Evolutionary conservation across 2,888 invertebrate species (phyloP).

Genomic region (Atherix ibis): DNA sequence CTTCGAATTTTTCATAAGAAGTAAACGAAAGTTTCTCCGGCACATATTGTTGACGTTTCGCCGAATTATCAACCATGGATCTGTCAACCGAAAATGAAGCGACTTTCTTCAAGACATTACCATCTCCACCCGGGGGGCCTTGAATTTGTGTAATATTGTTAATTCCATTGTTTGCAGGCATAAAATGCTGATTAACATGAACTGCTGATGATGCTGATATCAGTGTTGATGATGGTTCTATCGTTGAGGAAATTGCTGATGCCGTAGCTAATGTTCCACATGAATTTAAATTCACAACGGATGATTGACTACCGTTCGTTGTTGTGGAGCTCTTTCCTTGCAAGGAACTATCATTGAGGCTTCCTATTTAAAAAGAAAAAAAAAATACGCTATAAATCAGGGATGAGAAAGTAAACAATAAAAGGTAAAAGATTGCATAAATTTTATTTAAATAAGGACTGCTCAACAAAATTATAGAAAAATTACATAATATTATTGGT

Average conservation of each 20-base stretch:
- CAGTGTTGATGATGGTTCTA: constrained; percentile 6
- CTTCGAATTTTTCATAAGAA: constrained; percentile 84
- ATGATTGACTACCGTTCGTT: constrained; percentile 31
- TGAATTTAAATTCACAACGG: constrained; percentile 33
- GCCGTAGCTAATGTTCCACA: constrained; percentile 15
- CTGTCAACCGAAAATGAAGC: constrained; percentile 66
- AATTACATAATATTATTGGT: too few relatives aligned
- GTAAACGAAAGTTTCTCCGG: constrained; percentile 77
- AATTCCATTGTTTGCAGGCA: constrained; percentile 1
- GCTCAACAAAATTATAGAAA: too few relatives aligned
- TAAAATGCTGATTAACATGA: not conserved
- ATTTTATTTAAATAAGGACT: too few relatives aligned
- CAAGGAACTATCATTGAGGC: constrained; percentile 17
- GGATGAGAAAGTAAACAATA: too few relatives aligned
- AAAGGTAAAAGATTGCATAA: too few relatives aligned
- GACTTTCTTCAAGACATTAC: constrained; percentile 67
- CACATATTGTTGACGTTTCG: constrained; percentile 60
- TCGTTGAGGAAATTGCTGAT: constrained; percentile 1
- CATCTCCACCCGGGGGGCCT: constrained; percentile 33
- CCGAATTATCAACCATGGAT: constrained; percentile 21
- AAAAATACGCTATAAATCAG: too few relatives aligned
- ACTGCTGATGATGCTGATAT: not conserved
- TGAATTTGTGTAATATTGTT: constrained; percentile 33
- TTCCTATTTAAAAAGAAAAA: constrained; percentile 10
- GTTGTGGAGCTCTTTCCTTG: constrained; percentile 16